phyloP scores from a whole-genome alignment of 2,888 invertebrate genomes.

The Linnaemya tessellans region DNA sequence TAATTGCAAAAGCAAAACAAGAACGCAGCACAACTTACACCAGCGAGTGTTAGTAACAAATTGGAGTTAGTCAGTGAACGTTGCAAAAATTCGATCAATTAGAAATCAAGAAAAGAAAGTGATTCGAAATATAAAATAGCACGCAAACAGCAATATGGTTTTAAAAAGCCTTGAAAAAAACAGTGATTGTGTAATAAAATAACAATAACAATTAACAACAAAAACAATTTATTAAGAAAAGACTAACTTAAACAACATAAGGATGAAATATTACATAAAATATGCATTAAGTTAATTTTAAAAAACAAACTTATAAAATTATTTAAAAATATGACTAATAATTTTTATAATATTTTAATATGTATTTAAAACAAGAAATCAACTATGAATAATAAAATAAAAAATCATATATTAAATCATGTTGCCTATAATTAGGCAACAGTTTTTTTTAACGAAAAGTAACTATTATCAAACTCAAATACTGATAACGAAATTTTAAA shows the following conservation, averaged over 20 bases:
- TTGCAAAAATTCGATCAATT: slow-evolving; percentile 56
- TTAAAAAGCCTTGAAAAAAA: slow-evolving; percentile 66
- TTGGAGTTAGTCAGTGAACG: slow-evolving; percentile 68
- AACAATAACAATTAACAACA: slow-evolving; percentile 4
- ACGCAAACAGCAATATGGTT: slow-evolving; percentile 14
- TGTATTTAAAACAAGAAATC: too few species aligned
- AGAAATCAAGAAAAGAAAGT: background rate
- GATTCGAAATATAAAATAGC: slow-evolving; percentile 1
- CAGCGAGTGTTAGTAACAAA: slow-evolving; percentile 56
- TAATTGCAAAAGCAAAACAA: slow-evolving; percentile 10
- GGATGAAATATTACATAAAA: background rate
- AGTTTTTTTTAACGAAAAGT: too few species aligned
- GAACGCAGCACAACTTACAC: slow-evolving; percentile 22
- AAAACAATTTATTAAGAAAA: background rate
- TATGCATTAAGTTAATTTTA: background rate
- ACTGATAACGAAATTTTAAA: too few species aligned
- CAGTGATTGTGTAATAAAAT: slow-evolving; percentile 77
- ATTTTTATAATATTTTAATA: too few species aligned
- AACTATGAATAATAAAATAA: too few species aligned
- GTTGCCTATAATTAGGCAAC: too few species aligned
- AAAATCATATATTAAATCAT: too few species aligned
- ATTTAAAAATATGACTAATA: background rate
- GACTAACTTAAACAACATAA: background rate
- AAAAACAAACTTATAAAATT: background rate
- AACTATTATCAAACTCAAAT: too few species aligned